Percentiles rank a stretch among this genome's conserved stretches.
Conservation (phyloP, 2,888 invertebrate species). For the Yponomeuta plumbellus region DNA sequence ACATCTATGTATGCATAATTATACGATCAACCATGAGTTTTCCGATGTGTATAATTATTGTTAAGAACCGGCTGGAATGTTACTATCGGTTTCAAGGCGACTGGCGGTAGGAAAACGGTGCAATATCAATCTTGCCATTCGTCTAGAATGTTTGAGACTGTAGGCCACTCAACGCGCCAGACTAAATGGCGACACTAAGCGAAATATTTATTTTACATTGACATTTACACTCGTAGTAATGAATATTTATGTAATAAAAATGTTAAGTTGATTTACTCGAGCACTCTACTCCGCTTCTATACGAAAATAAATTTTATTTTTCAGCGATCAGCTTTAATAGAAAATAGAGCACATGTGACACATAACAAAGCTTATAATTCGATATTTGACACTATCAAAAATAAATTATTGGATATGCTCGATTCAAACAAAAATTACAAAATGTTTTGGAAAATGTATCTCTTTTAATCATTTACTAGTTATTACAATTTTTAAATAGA, state of each 20-base stretch:
- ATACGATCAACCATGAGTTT: conserved; percentile 17
- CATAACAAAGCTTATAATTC: too few species aligned
- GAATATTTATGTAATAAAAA: not conserved
- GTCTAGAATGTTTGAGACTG: not conserved
- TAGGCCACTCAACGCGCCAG: conserved; percentile 10
- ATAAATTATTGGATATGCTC: too few species aligned
- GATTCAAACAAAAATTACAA: too few species aligned
- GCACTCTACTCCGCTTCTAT: too few species aligned
- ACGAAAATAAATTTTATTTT: too few species aligned
- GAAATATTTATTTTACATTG: conserved; percentile 2
- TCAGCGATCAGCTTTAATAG: too few species aligned
- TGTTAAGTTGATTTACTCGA: not conserved
- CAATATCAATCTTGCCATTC: conserved; percentile 19
- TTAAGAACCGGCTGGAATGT: conserved; percentile 46
- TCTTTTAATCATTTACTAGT: too few species aligned
- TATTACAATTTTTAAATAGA: too few species aligned
- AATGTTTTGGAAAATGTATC: too few species aligned
- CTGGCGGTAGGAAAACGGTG: conserved; percentile 44
- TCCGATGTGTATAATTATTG: conserved; percentile 29
- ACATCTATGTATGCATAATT: not conserved
- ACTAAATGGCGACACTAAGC: conserved; percentile 12
- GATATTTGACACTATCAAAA: too few species aligned
- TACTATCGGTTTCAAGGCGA: conserved; percentile 46
- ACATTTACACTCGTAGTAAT: conserved; percentile 2
- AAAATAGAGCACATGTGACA: too few species aligned